These are phyloP conservation scores for Apodemia mormo DNA, from an alignment of 2,888 invertebrate species.

Conservation along the genomic window DNA sequence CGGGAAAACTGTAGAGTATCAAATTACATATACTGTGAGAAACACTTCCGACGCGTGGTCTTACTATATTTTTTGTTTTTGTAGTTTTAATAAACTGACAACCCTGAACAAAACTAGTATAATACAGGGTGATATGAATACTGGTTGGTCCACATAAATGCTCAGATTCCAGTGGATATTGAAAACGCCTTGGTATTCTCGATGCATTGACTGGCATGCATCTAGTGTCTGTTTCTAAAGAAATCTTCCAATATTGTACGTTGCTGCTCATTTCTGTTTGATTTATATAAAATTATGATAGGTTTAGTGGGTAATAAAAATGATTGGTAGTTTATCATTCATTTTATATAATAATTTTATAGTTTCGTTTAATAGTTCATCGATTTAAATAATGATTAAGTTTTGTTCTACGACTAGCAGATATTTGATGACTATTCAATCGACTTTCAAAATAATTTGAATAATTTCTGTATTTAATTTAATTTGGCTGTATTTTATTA, in stretches of 20 bases:
- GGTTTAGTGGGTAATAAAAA: background rate
- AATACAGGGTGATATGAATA: conserved; percentile 32
- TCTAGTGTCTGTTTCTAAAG: conserved; percentile 25
- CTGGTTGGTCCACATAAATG: conserved; percentile 49
- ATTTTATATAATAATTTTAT: background rate
- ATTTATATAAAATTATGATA: background rate
- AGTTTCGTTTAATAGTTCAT: background rate
- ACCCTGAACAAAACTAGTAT: conserved; percentile 8
- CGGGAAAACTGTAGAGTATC: too few species aligned
- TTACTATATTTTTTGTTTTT: too few species aligned
- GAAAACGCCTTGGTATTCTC: conserved; percentile 50
- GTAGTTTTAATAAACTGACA: background rate
- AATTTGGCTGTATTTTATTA: too few species aligned
- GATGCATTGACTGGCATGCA: conserved; percentile 43
- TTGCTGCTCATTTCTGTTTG: background rate
- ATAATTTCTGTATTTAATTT: too few species aligned
- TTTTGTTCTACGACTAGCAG: too few species aligned
- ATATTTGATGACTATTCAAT: too few species aligned
- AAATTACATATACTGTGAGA: too few species aligned
- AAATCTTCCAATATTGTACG: background rate
- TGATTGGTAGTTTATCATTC: too few species aligned
- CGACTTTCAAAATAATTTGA: too few species aligned
- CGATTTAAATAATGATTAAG: background rate
- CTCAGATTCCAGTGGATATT: conserved; percentile 52
- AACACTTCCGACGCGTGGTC: too few species aligned